Evolutionary conservation across 2,888 invertebrate genomes (phyloP).

Genomic region (Drosophila ustulata): DNA sequence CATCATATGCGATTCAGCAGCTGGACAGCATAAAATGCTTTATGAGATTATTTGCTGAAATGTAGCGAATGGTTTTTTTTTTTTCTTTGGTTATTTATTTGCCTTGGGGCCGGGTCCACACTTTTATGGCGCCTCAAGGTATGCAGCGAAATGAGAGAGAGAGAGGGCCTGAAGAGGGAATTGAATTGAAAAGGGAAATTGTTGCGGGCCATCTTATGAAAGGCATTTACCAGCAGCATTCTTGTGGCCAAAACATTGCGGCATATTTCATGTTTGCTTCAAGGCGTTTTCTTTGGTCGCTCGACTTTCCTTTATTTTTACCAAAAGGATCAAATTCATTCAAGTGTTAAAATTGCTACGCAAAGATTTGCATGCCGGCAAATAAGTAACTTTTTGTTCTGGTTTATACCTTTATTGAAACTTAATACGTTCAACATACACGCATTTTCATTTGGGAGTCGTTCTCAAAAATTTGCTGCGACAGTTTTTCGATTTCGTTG

Average conservation of each 20-base stretch:
- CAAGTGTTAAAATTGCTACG: slow-evolving; percentile 77
- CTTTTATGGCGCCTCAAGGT: slow-evolving; percentile 71
- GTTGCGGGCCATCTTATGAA: slow-evolving; percentile 37
- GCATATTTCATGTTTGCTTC: slow-evolving; percentile 79
- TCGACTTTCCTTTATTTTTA: background rate
- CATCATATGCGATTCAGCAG: slow-evolving; percentile 74
- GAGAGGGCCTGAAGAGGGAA: too few relatives aligned
- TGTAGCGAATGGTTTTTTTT: slow-evolving; percentile 71
- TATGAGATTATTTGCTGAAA: slow-evolving; percentile 81
- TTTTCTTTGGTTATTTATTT: slow-evolving; percentile 81
- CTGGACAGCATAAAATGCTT: slow-evolving; percentile 75
- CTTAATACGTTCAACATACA: slow-evolving; percentile 62
- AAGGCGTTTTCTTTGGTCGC: slow-evolving; percentile 29
- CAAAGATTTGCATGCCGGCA: slow-evolving; percentile 72
- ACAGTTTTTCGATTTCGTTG: slow-evolving; percentile 32
- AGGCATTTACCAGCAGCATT: slow-evolving; percentile 69
- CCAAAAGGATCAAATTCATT: slow-evolving; percentile 60
- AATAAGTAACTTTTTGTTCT: slow-evolving; percentile 27
- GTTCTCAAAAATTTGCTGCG: slow-evolving; percentile 21
- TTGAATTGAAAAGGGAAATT: slow-evolving; percentile 46
- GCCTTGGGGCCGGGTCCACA: slow-evolving; percentile 53
- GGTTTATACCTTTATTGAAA: slow-evolving; percentile 71
- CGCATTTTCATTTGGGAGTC: slow-evolving; percentile 41
- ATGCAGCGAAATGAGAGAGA: slow-evolving; percentile 26
- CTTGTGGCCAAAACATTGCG: slow-evolving; percentile 73